Base-by-base conservation (phyloP, 2,797 vertebrate species). In the Sebastes nivosus region DNA sequence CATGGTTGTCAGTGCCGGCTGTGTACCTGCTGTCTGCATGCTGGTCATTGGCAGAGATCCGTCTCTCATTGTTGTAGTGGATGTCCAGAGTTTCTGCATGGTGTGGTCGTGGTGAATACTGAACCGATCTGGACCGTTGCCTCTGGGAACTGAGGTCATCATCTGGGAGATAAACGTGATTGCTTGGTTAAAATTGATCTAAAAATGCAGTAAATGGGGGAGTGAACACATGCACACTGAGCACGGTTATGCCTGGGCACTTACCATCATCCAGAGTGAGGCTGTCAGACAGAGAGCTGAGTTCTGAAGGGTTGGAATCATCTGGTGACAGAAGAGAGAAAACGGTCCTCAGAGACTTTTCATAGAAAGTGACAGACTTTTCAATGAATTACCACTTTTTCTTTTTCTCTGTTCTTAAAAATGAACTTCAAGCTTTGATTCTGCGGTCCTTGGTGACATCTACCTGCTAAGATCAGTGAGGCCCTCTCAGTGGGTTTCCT, bases 261-360 rank as follows among this genome's bases (percentile, higher is more conserved):
- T 85, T 93, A 99, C 98, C 95, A 58, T 99, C 98, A 14, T 99
- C 98, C 79, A 96, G 95, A 69, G 96, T 97, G 74, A 97, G 95
- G 65, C 97, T 98, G 88, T 99, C 98, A 0, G 98, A 99, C 64
- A 99, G 93, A 60, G 98, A 99, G 90, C 97, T 98, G 91, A 97
- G 97, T 61, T 99, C 98, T 0, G 97, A 97, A 1, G 96, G 96
- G 77, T 97, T 97, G 55, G 95, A 91, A 57, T 99, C 98, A 93
- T 99, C 98, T 99, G 92, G 71, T 86, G 93, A 38, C 38, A 90
- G 88, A 69, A 69, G 34, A 84, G 5, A 87, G 54, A 77, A 67
- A 86, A 78, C 1, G 2, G 22, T 69, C 42, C 42, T 89, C 42
- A 89, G 68, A 79, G 38, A 83, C 61, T 76, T 84, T 54, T 77